Evolutionary conservation across 2,888 invertebrate species (phyloP), one percentile per base, ranked within the genome.

Genomic region (Drosophila vallismaia): DNA sequence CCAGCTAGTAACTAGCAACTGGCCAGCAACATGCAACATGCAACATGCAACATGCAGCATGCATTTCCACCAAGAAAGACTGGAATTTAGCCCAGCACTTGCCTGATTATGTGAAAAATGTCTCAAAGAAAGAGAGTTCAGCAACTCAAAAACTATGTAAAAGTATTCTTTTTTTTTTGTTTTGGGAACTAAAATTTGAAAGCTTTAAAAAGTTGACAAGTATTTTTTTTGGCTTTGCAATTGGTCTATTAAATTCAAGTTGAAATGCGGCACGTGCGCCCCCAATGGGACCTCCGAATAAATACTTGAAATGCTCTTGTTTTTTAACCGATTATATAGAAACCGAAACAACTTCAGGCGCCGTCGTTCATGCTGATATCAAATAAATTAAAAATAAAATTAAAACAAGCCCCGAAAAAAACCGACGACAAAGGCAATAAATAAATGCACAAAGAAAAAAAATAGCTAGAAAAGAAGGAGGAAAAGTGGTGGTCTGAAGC

Each of bases 91-190:
- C 33, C 80, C 80, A 77, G 86, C 77, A 82, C 75, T 84, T 75
- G 81, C 72, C 77, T 83, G 88, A 86, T 88, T 86, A 86, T 87
- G 88, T 87, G 88, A 84, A 89, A 83, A 87, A 89, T 88, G 87
- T 86, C 87, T 88, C 88, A 86, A 71, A 74, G 68, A 71, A 49
- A 68, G 52, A 68, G 52, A 55, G 53, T 38, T 44, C 14, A n/a
- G n/a, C n/a, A n/a, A n/a, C n/a, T n/a, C n/a, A n/a, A n/a, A n/a
- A n/a, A n/a, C n/a, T 49, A 1, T 19, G 2, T 2, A 19, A 19
- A 2, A 19, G 19, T 19, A 19, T 19, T 19, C 1, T 19, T 19
- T 19, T 19, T 19, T 19, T 2, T 19, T 19, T 19, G 1, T 19
- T 19, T n/a, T n/a, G n/a, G 52, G 58, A 29, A 59, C 33, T 33